phyloP scores from a whole-genome alignment of 2,888 invertebrate species.

The Dynastes hyllus region DNA sequence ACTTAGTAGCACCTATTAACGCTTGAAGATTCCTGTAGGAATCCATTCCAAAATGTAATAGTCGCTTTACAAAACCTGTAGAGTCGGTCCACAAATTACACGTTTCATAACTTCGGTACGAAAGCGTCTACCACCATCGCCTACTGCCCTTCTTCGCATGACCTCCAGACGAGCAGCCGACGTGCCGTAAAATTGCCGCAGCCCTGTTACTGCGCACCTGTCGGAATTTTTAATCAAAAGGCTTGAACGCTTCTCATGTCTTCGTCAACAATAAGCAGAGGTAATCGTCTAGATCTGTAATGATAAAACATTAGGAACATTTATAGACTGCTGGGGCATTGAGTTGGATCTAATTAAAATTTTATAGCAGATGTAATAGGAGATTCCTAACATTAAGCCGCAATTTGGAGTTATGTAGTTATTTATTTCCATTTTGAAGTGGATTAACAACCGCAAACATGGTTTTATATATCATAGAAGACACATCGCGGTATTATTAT shows the following conservation, averaged over 20 bases:
- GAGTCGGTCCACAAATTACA: background rate
- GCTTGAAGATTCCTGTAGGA: background rate
- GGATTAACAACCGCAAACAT: too few relatives aligned
- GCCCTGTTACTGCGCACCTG: background rate
- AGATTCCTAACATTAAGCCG: background rate
- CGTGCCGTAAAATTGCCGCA: background rate
- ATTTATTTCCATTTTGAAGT: too few relatives aligned
- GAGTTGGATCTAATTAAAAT: background rate
- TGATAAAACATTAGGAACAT: background rate
- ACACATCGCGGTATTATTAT: too few relatives aligned
- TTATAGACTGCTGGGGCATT: background rate
- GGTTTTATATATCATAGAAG: too few relatives aligned
- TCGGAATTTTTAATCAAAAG: slow-evolving; percentile 3
- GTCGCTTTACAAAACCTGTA: background rate
- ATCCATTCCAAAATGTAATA: background rate
- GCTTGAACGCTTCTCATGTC: background rate
- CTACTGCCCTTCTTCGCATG: background rate
- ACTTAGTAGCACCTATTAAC: too few relatives aligned
- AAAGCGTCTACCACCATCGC: background rate
- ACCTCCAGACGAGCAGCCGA: slow-evolving; percentile 8
- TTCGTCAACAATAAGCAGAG: background rate
- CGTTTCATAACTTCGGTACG: slow-evolving; percentile 6
- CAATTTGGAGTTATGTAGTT: background rate
- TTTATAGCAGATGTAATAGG: background rate
- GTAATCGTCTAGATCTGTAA: background rate